These are phyloP conservation scores for Onthophagus sagittarius DNA, from an alignment of 2,888 invertebrate genomes.

Conservation along the genomic window DNA sequence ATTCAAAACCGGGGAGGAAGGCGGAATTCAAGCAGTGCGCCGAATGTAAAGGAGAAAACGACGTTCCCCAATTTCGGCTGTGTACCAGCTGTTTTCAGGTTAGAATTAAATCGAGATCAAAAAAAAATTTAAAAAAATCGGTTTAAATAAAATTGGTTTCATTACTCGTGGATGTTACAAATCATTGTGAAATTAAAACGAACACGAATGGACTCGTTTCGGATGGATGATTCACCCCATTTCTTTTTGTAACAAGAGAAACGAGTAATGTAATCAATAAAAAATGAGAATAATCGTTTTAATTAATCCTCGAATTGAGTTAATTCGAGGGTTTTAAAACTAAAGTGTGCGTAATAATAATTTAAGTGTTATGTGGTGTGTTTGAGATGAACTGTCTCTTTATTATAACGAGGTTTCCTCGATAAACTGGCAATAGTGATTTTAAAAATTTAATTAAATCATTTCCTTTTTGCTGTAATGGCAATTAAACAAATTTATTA, in stretches of 20 bases:
- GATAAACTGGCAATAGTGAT: not conserved
- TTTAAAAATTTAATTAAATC: not conserved
- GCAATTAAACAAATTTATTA: not conserved
- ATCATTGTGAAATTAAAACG: not conserved
- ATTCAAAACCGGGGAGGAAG: constrained; percentile 43
- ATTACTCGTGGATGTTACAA: not conserved
- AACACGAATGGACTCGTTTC: not conserved
- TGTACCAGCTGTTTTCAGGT: constrained; percentile 72
- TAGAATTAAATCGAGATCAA: constrained; percentile 24
- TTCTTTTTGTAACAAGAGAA: not conserved
- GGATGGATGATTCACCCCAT: not conserved
- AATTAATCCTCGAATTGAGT: no score
- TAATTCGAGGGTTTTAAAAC: no score
- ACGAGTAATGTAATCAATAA: constrained; percentile 4
- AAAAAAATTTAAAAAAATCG: no score
- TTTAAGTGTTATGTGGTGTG: not conserved
- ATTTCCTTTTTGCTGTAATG: not conserved
- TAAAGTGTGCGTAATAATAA: not conserved
- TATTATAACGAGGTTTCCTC: not conserved
- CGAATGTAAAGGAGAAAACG: constrained; percentile 58
- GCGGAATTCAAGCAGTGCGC: constrained; percentile 64
- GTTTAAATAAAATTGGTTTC: no score
- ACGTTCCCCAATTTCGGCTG: constrained; percentile 62
- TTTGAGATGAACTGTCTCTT: not conserved
- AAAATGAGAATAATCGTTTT: not conserved